Conservation (phyloP, 2,113 vertebrate genomes). For the Pachyramphus minor region DNA sequence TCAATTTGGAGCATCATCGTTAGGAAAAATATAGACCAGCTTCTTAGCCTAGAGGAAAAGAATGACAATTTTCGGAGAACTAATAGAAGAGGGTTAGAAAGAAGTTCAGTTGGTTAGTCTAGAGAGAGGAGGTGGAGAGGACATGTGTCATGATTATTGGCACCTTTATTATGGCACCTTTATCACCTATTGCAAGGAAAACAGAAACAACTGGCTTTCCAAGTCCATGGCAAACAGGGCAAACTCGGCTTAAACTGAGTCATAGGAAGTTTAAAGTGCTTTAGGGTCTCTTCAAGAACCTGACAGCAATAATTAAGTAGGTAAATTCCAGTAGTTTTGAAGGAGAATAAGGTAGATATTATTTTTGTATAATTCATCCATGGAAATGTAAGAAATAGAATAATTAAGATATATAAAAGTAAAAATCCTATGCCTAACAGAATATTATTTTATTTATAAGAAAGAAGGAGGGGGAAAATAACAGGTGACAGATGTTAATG, state of each 20-base stretch:
- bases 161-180: fast-evolving
- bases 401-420: neutral
- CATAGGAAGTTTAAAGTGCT: neutral
- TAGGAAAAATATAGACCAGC: neutral
- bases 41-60: neutral
- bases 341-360: neutral
- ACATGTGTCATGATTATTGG: neutral
- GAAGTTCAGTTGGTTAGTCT: neutral
- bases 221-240: neutral
- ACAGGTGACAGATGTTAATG: neutral
- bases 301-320: neutral
- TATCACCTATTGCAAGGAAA: neutral
- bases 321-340: neutral
- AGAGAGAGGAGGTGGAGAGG: neutral
- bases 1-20: neutral
- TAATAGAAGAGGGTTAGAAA: neutral
- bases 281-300: neutral
- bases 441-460: neutral
- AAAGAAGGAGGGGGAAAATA: neutral
- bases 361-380: neutral
- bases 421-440: neutral
- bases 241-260: neutral
- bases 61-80: neutral
- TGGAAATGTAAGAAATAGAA: neutral
- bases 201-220: neutral